Evolutionary conservation across 2,113 vertebrate genomes (phyloP).

Genomic region (Silurus meridionalis): DNA sequence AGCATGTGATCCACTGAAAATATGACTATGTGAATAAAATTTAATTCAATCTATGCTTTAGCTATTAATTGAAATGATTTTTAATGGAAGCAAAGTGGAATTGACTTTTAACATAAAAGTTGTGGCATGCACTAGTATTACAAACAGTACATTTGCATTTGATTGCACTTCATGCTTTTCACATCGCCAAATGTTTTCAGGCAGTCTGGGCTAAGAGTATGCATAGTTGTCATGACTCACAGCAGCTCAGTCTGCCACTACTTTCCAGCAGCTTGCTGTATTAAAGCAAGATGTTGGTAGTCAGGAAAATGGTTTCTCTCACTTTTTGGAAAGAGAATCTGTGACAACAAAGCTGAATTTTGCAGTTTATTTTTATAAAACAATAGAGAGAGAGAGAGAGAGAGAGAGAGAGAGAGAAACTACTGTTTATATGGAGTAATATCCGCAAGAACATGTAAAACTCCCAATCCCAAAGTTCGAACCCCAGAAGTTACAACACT

Average conservation of each 20-base stretch:
- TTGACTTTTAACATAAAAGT: background rate
- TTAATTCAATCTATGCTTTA: background rate
- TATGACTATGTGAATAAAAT: background rate
- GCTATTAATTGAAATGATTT: background rate
- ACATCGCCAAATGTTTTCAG: slow-evolving; percentile 62
- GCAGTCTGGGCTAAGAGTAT: slow-evolving; percentile 41
- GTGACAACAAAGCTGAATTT: background rate
- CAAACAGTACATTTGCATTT: slow-evolving; percentile 20
- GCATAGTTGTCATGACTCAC: slow-evolving; percentile 45
- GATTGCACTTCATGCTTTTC: slow-evolving; percentile 65
- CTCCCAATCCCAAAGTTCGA: background rate
- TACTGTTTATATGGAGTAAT: too few relatives aligned
- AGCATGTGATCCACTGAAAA: background rate
- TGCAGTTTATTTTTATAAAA: too few relatives aligned
- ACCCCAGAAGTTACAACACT: background rate
- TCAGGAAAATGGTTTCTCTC: background rate
- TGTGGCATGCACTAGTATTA: slow-evolving; percentile 41
- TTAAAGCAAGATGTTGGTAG: background rate
- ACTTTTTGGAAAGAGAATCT: background rate
- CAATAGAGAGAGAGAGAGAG: too few relatives aligned
- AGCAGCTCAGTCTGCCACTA: slow-evolving; percentile 15
- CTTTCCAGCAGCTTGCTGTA: background rate
- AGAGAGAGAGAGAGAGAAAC: too few relatives aligned
- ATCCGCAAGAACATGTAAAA: background rate
- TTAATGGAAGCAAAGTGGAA: background rate